phyloP scores from a whole-genome alignment of 1,140 invertebrate species.

The Atta cephalotes region DNA sequence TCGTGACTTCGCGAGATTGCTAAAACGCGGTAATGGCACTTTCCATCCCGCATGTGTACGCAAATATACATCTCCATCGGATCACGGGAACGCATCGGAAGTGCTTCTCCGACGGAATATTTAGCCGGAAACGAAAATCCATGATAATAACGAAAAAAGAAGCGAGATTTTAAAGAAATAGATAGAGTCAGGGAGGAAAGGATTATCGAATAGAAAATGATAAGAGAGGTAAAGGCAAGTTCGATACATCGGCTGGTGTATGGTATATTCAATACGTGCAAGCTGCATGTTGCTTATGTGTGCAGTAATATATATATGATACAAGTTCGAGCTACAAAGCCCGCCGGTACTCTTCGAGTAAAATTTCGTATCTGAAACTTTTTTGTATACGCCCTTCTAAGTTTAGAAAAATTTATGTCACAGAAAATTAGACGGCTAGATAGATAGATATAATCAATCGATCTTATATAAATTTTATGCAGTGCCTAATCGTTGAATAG shows the following conservation, averaged over 20 bases:
- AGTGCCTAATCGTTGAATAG: background rate
- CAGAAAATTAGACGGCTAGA: background rate
- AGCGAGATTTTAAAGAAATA: background rate
- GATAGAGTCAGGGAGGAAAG: background rate
- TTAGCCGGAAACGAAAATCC: slow-evolving; percentile 34
- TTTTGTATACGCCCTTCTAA: slow-evolving; percentile 3
- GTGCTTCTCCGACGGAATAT: background rate
- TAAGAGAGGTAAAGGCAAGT: background rate
- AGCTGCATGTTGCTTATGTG: slow-evolving; percentile 30
- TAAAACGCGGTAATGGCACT: slow-evolving; percentile 21
- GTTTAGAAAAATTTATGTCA: background rate
- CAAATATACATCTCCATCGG: slow-evolving; percentile 11
- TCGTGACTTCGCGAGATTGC: slow-evolving; percentile 30
- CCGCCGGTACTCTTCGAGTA: background rate
- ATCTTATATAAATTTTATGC: background rate
- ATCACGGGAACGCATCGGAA: background rate
- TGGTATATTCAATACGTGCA: slow-evolving; percentile 44
- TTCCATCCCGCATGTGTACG: background rate
- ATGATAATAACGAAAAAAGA: slow-evolving; percentile 48
- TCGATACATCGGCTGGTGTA: slow-evolving; percentile 16
- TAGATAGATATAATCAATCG: background rate
- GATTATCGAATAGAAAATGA: slow-evolving; percentile 31
- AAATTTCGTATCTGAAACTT: background rate
- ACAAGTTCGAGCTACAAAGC: slow-evolving; percentile 6
- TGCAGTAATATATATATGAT: background rate